Evolutionary conservation across 2,113 vertebrate genomes (phyloP).

Genomic region (Syngnathus scovelli): DNA sequence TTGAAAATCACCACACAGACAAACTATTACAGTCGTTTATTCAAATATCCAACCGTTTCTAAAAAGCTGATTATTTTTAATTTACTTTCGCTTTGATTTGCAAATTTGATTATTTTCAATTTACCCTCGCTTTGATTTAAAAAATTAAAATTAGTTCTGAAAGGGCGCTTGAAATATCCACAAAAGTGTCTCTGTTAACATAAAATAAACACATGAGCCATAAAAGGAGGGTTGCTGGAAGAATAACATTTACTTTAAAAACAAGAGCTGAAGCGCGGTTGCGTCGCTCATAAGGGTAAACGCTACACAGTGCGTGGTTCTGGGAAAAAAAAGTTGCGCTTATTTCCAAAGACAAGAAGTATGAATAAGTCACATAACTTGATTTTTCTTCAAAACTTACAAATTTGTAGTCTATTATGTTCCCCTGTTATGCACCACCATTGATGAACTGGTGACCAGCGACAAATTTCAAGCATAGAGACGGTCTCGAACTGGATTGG

Average conservation of each 20-base stretch:
- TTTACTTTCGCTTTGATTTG: conserved; percentile 2
- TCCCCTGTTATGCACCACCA: not conserved
- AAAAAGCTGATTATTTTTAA: conserved; percentile 22
- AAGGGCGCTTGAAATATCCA: not conserved
- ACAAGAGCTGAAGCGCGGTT: not conserved
- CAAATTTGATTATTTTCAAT: conserved; percentile 23
- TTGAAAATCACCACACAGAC: conserved; percentile 11
- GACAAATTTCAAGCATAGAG: not conserved
- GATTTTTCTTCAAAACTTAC: not conserved
- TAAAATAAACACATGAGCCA: not conserved
- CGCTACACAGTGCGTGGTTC: not conserved
- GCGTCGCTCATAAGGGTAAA: not conserved
- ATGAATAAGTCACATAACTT: not conserved
- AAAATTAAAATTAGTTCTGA: not conserved
- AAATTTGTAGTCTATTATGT: not conserved
- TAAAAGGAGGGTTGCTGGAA: not conserved
- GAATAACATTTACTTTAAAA: conserved; percentile 20
- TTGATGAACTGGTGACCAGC: not conserved
- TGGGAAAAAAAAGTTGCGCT: not conserved
- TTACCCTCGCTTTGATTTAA: not conserved
- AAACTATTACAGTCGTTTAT: conserved; percentile 8
- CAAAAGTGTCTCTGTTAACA: conserved; percentile 5
- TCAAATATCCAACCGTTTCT: conserved; percentile 6
- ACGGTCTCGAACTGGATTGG: not conserved
- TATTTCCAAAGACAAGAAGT: not conserved